phyloP scores from a whole-genome alignment of 1,140 invertebrate species.

The Stegodyphus mimosarum region DNA sequence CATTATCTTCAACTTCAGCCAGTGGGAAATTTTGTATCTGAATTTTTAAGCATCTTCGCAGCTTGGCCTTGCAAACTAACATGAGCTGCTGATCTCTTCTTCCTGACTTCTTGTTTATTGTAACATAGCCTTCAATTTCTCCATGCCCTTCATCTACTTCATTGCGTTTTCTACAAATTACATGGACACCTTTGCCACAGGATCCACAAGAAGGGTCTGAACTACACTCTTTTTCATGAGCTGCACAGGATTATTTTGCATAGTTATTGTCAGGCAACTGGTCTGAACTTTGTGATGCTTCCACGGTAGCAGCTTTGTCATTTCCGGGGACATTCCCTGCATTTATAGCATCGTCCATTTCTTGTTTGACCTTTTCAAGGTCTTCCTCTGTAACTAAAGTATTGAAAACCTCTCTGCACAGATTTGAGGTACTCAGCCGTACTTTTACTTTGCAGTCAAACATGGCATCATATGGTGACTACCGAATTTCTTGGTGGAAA shows the following conservation, averaged over 20 bases:
- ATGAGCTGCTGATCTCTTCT: neutral
- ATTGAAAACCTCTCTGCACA: constrained; percentile 16
- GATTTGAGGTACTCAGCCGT: constrained; percentile 8
- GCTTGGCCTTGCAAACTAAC: neutral
- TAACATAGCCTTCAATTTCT: neutral
- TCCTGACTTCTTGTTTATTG: neutral
- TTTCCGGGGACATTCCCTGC: neutral
- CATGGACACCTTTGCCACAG: neutral
- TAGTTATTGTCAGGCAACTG: neutral
- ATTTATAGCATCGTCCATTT: constrained; percentile 31
- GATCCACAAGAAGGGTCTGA: neutral
- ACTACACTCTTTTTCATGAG: neutral
- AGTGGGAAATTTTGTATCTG: neutral
- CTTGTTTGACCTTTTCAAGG: constrained; percentile 31
- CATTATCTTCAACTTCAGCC: neutral
- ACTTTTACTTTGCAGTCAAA: constrained; percentile 23
- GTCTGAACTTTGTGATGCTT: neutral
- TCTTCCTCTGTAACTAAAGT: constrained; percentile 11
- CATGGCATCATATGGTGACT: neutral
- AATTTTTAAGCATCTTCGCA: neutral
- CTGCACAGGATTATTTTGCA: neutral
- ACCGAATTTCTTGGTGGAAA: neutral
- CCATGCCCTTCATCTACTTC: neutral
- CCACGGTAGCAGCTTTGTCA: neutral
- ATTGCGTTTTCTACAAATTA: neutral